Conservation (phyloP, 1,140 invertebrate species). For the Bicyclus anynana region DNA sequence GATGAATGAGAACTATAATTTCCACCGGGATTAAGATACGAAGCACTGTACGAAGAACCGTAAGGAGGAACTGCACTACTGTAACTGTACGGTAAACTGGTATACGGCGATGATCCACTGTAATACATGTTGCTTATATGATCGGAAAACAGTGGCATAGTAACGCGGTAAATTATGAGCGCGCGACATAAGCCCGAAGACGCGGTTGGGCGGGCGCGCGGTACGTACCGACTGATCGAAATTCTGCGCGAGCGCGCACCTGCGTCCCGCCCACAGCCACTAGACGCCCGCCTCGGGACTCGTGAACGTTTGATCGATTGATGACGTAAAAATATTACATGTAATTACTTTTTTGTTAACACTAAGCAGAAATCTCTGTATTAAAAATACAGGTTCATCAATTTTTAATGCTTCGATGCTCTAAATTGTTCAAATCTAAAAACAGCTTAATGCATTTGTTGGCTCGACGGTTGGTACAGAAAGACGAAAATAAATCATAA, state of each 20-base stretch:
- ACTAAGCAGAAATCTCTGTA: background rate
- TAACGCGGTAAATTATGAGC: slow-evolving; percentile 33
- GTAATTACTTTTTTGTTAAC: background rate
- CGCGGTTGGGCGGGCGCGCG: slow-evolving; percentile 35
- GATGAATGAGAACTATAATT: slow-evolving; percentile 80
- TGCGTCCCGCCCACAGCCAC: slow-evolving; percentile 55
- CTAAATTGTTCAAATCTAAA: slow-evolving; percentile 5
- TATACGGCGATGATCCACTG: slow-evolving; percentile 63
- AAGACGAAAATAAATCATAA: slow-evolving; percentile 27
- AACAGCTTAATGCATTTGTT: slow-evolving; percentile 21
- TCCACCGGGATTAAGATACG: slow-evolving; percentile 70
- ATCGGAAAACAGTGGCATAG: slow-evolving; percentile 79
- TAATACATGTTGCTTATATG: slow-evolving; percentile 78
- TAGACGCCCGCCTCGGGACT: slow-evolving; percentile 36
- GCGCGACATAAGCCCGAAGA: slow-evolving; percentile 33
- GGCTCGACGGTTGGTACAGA: slow-evolving; percentile 13
- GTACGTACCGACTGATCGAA: slow-evolving; percentile 45
- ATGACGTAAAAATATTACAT: slow-evolving; percentile 39
- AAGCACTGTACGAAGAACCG: slow-evolving; percentile 66
- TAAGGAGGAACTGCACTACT: slow-evolving; percentile 50
- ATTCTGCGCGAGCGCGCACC: slow-evolving; percentile 36
- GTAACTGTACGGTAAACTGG: slow-evolving; percentile 52
- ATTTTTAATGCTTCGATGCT: background rate
- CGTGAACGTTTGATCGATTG: slow-evolving; percentile 62
- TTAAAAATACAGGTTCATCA: background rate